Percentiles rank a stretch among this genome's conserved stretches.
Conservation (phyloP, 2,888 invertebrate genomes). For the Drosophila fungiperda region DNA sequence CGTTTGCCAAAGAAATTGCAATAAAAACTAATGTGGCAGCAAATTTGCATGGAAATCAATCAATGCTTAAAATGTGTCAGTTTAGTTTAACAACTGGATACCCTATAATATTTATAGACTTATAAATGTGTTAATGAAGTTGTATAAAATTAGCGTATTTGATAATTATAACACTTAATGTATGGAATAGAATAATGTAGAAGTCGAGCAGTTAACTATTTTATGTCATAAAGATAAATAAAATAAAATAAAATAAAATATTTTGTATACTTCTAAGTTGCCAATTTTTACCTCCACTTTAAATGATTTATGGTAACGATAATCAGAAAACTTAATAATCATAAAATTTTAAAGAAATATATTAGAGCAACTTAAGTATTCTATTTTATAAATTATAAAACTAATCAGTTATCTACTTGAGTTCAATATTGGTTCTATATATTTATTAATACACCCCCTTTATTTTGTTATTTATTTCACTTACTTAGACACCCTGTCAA, state of each 20-base stretch:
- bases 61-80: slow-evolving; percentile 15
- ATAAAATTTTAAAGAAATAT: not conserved
- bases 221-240: not conserved
- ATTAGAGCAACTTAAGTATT: not conserved
- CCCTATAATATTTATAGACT: slow-evolving; percentile 18
- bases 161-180: not conserved
- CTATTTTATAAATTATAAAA: not conserved
- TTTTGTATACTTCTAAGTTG: too few relatives aligned
- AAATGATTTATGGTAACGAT: too few relatives aligned
- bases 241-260: too few relatives aligned
- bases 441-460: not conserved
- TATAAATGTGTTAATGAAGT: not conserved
- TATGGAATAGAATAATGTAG: too few relatives aligned
- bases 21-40: slow-evolving; percentile 65
- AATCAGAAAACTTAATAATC: not conserved
- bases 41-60: slow-evolving; percentile 74
- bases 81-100: slow-evolving; percentile 2
- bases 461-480: not conserved
- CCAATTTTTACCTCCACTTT: not conserved
- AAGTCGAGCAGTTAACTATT: not conserved
- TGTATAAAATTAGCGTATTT: not conserved
- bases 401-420: not conserved
- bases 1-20: slow-evolving; percentile 58
- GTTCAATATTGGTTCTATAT: not conserved
- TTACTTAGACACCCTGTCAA: slow-evolving; percentile 4